Evolutionary conservation across 2,888 invertebrate species (phyloP).

Genomic region (Villa cingulata): DNA sequence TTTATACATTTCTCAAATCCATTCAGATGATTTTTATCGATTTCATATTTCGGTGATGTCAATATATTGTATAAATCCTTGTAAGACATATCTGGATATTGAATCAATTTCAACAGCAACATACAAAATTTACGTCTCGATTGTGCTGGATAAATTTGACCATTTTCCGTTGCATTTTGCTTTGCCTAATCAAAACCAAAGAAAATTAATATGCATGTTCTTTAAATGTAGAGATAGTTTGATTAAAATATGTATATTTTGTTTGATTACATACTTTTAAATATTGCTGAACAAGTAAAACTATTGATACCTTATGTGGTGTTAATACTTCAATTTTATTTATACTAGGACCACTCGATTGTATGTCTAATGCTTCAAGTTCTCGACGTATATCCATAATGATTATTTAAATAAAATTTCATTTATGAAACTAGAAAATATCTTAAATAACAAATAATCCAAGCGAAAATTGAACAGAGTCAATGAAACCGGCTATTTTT

Average conservation of each 20-base stretch:
- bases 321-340: constrained; percentile 44
- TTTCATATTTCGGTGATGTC: constrained; percentile 29
- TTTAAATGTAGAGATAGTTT: constrained; percentile 18
- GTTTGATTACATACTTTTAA: constrained; percentile 40
- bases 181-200: constrained; percentile 22
- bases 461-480: no score
- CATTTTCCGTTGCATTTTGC: constrained; percentile 19
- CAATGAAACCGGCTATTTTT: no score
- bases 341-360: constrained; percentile 20
- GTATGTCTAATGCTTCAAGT: constrained; percentile 29
- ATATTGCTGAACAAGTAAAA: constrained; percentile 63
- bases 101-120: constrained; percentile 59
- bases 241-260: background rate
- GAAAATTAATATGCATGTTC: background rate
- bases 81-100: constrained; percentile 67
- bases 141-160: constrained; percentile 36
- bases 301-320: constrained; percentile 66
- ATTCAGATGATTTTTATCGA: constrained; percentile 31
- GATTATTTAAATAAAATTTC: background rate
- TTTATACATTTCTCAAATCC: constrained; percentile 46
- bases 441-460: no score
- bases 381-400: constrained; percentile 15
- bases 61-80: constrained; percentile 50
- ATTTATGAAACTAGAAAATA: no score
- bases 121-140: constrained; percentile 68